Evolutionary conservation across 64 coral and sea anemone species (phyloP), one percentile per base, ranked within the genome.

Genomic region (Pachyseris speciosa): DNA sequence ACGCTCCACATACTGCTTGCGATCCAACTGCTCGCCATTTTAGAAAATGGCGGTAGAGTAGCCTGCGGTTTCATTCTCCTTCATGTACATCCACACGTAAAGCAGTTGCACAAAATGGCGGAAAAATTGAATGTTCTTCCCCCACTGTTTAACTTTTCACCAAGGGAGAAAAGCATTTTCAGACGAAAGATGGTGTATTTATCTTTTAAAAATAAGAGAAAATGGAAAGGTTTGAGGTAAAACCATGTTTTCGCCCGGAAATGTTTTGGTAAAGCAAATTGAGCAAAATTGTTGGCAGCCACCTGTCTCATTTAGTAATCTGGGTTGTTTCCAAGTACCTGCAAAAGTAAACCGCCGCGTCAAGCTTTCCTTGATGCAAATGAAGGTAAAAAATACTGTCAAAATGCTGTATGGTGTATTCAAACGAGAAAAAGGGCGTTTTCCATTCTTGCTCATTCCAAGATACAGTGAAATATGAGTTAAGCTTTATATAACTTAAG

Each of bases 321-420:
- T 81, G 77, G 77, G 15, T 0, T 33, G 20, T 13, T 12, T 81
- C 53, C 77, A 81, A 61, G 77, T 81, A 81, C 77, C 77, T 60
- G 77, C 36, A 9, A 11, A 26, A 59, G 28, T 57, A 17, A 60
- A 81, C 77, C 32, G 26, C 32, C 8, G 77, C 77, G 53, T 60
- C 20, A 39, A 61, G 33, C 47, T 75, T 30, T 75, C 8, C 50
- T 4, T 4, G 28, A 79, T 57, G 28, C 29, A 37, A 63, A 81
- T 61, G 16, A 59, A 61, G 77, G 77, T 81, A 61, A 81, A 9
- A 15, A 25, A 60, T 63, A 0, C 51, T n/a, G n/a, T n/a, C n/a
- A n/a, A 61, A 2, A 81, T 34, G 33, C 42, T 31, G 17, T 5
- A 9, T 27, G 17, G 20, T 16, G 49, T 16, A n/a, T 3, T 60